Conservation (phyloP, 2,113 vertebrate genomes). For the Rhinoderma darwinii region DNA sequence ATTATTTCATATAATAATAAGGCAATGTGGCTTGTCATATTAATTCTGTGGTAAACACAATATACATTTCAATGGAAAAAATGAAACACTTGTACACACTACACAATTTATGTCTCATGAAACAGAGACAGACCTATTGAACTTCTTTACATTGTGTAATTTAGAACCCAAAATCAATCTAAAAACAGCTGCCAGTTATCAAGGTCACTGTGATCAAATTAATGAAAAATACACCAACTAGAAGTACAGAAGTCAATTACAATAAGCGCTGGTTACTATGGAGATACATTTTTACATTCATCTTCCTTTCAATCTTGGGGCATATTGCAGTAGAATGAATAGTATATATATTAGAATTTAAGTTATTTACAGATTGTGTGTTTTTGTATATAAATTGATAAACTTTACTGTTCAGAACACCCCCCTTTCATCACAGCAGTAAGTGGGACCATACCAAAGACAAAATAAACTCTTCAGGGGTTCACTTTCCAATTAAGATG, state of each 20-base stretch:
- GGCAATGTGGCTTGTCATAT: background rate
- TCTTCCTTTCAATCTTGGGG: background rate
- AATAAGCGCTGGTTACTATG: background rate
- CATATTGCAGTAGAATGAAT: background rate
- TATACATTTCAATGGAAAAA: background rate
- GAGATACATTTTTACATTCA: background rate
- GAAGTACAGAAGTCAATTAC: background rate
- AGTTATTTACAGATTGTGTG: background rate
- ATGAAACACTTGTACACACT: background rate
- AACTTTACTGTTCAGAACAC: background rate
- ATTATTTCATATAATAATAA: background rate
- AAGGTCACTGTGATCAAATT: constrained; percentile 38
- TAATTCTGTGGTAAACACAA: background rate
- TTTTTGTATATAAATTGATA: constrained; percentile 32
- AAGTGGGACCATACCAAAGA: constrained; percentile 31
- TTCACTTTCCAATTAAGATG: constrained; percentile 58
- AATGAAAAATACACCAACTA: constrained; percentile 20
- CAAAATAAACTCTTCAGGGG: constrained; percentile 52
- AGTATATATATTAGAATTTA: background rate
- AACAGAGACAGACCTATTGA: background rate
- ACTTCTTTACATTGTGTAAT: background rate
- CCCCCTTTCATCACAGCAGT: constrained; percentile 24
- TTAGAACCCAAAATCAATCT: constrained; percentile 35
- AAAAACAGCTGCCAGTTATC: constrained; percentile 33
- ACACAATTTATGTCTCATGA: background rate